These are phyloP conservation scores for Furnarius figulus DNA, from an alignment of 2,113 vertebrate genomes.

Conservation along the genomic window DNA sequence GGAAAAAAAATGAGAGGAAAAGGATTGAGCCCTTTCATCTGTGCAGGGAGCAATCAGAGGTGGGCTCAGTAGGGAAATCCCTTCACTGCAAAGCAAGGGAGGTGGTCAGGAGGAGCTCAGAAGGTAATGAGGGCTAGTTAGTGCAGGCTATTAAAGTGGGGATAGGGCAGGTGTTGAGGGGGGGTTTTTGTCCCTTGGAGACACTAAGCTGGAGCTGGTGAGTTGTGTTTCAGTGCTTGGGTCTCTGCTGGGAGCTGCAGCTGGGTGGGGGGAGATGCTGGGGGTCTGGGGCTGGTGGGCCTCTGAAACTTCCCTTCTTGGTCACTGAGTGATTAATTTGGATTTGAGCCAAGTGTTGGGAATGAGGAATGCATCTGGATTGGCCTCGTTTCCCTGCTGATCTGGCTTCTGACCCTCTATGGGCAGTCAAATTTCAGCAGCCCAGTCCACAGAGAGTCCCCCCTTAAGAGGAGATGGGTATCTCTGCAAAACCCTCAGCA, in stretches of 20 bases:
- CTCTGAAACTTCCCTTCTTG: neutral
- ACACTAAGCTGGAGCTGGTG: accelerated
- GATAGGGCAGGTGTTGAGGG: accelerated
- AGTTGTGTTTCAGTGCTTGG: neutral
- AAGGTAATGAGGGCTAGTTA: neutral
- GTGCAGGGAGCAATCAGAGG: neutral
- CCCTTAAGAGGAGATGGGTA: accelerated
- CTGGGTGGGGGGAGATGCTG: neutral
- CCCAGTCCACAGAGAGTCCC: neutral
- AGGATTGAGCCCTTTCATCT: neutral
- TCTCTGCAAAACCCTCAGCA: neutral
- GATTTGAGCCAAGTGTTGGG: neutral
- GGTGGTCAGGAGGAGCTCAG: neutral
- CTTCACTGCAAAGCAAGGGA: neutral
- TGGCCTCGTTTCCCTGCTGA: neutral
- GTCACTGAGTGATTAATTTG: neutral
- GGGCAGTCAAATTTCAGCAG: neutral
- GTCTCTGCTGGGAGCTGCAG: neutral
- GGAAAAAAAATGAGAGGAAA: neutral
- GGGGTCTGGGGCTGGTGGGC: neutral
- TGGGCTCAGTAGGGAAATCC: neutral
- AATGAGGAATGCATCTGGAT: neutral
- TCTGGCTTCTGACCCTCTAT: neutral
- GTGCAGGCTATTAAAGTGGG: neutral
- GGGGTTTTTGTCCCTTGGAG: accelerated